A percentile compares a stretch with the other conserved stretches of the same genome.
Conservation (phyloP, 2,113 vertebrate genomes). For the Sialia sialis region DNA sequence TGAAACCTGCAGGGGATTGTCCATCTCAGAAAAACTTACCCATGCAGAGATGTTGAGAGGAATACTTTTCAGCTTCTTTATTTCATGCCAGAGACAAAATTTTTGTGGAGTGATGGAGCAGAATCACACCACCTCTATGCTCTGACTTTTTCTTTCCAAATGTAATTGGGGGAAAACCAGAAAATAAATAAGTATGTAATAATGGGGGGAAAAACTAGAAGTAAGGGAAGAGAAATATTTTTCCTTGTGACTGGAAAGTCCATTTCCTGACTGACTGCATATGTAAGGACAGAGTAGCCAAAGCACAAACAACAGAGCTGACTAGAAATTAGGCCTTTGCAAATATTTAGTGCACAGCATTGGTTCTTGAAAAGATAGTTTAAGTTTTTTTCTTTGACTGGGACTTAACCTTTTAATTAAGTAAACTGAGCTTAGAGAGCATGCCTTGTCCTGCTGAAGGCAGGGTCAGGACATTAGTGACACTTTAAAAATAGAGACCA, state of each 20-base stretch:
- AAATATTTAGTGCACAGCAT: neutral
- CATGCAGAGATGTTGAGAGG: rapidly evolving
- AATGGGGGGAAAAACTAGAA: neutral
- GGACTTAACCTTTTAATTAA: neutral
- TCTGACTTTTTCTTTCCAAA: neutral
- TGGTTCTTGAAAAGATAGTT: neutral
- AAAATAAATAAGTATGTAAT: neutral
- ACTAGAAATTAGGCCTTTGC: neutral
- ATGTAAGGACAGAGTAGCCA: neutral
- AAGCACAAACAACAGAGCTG: neutral
- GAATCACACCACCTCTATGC: neutral
- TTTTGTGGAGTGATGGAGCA: neutral
- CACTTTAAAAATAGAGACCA: neutral
- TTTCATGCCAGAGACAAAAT: neutral
- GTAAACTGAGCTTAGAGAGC: neutral
- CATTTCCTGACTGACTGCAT: neutral
- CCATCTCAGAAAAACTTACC: neutral
- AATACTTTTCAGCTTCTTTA: neutral
- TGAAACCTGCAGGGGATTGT: neutral
- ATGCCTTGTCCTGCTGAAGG: neutral
- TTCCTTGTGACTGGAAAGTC: neutral
- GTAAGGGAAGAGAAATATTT: neutral
- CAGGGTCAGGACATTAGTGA: neutral
- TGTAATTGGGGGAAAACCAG: rapidly evolving
- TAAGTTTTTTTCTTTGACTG: neutral